Evolutionary conservation across 2,113 vertebrate genomes (phyloP).

Genomic region (Aphyosemion australe): DNA sequence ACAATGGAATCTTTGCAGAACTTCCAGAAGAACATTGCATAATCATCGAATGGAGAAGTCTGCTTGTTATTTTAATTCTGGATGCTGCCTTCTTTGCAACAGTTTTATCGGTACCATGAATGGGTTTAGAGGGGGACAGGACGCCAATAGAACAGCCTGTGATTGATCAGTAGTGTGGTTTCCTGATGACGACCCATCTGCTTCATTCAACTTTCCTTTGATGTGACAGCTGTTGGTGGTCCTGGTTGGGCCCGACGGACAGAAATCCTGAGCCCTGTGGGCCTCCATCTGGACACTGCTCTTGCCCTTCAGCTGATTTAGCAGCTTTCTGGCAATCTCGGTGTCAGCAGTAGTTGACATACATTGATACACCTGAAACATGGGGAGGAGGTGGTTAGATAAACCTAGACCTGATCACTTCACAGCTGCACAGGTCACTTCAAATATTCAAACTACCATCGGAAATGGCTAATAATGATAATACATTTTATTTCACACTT

Average conservation of each 20-base stretch:
- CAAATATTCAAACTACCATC: too few species aligned
- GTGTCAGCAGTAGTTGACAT: slow-evolving; percentile 41
- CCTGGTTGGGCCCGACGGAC: not conserved
- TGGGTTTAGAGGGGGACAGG: slow-evolving; percentile 73
- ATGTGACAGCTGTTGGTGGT: accelerated
- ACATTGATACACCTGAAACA: slow-evolving; percentile 40
- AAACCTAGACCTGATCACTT: not conserved
- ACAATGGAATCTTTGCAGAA: too few species aligned
- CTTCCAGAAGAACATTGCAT: too few species aligned
- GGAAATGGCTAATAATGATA: too few species aligned
- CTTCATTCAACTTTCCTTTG: not conserved
- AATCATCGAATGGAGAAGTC: too few species aligned
- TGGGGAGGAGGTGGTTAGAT: accelerated
- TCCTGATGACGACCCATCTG: not conserved
- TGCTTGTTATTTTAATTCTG: not conserved
- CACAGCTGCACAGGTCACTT: not conserved
- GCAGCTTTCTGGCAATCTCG: not conserved
- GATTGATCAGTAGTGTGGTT: not conserved
- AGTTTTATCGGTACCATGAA: slow-evolving; percentile 74
- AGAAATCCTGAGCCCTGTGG: accelerated
- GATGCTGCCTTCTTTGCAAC: slow-evolving; percentile 25
- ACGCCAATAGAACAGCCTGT: not conserved
- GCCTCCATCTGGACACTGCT: not conserved
- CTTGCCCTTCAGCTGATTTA: not conserved
- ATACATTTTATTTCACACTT: too few species aligned